Conservation (phyloP, 2,113 vertebrate species). For the Oryzias woworae region DNA sequence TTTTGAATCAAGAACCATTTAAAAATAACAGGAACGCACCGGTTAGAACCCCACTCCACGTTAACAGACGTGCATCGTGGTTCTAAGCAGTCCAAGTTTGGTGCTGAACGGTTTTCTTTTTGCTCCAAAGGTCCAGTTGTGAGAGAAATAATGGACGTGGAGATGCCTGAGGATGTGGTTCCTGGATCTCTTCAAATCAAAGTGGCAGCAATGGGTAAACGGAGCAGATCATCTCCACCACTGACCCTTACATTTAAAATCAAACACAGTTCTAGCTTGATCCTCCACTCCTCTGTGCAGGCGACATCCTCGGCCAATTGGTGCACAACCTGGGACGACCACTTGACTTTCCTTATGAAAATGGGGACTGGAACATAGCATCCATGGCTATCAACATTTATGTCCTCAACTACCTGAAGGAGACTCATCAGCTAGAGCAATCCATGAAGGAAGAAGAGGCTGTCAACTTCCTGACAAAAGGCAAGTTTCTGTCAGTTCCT, state of each 20-base stretch:
- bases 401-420: constrained; percentile 82
- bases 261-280: background rate
- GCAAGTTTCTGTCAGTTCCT: constrained; percentile 63
- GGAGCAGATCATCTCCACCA: background rate
- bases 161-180: constrained; percentile 60
- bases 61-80: no score
- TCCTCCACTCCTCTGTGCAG: constrained; percentile 58
- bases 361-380: constrained; percentile 89
- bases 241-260: background rate
- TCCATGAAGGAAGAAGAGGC: constrained; percentile 74
- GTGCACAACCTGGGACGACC: constrained; percentile 81
- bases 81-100: background rate
- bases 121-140: constrained; percentile 41
- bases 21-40: background rate
- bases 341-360: constrained; percentile 84
- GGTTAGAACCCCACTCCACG: background rate
- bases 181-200: constrained; percentile 49
- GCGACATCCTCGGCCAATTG: constrained; percentile 83
- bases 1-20: background rate
- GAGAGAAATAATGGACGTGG: constrained; percentile 32
- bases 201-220: constrained; percentile 68
- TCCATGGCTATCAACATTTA: constrained; percentile 87
- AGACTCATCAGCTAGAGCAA: constrained; percentile 81
- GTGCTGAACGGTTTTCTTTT: constrained; percentile 6
- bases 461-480: constrained; percentile 73